Base-by-base conservation (phyloP, 2,113 vertebrate species). In the Plecotus auritus region DNA sequence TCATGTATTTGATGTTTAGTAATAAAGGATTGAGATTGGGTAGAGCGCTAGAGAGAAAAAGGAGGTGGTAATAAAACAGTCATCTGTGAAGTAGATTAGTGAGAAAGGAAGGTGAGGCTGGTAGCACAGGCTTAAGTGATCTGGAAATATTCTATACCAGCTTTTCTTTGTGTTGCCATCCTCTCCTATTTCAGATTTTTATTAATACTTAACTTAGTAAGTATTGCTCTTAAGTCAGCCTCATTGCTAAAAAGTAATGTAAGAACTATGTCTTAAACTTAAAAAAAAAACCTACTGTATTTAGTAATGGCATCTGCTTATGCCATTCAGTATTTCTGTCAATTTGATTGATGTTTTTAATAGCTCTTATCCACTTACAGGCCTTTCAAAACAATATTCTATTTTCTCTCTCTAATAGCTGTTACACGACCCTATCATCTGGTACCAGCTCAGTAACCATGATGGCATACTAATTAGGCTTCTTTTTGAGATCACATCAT, bases 291-390 rank as follows among this genome's bases (percentile, higher is more conserved):
- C 76, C 54, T 51, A 37, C 23, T 89, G 47, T 93, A 74, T 70
- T 89, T 89, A 70, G 74, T 93, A 22, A 22, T 86, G 54, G 88
- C 77, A 54, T 91, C 69, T 94, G 77, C 91, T 92, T 97, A 85
- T 67, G 47, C 74, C 81, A 78, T 89, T 96, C 56, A 92, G 0
- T 93, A 84, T 93, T 96, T 97, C 47, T 37, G 91, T 94, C 91
- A 93, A 93, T 93, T 92, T 96, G 90, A 96, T 93, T 94, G 90
- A 92, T 96, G 95, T 91, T 93, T 96, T 96, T 96, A 96, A 92
- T 96, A 95, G 95, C 73, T 89, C 90, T 96, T 95, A 90, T 64
- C 76, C 91, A 96, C 70, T 96, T 93, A 87, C 5, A 93, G 64
- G 49, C 93, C 93, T 96, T 95, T 96, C 56, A 95, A 94, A 96